Evolutionary conservation across 2,888 invertebrate species (phyloP), one percentile per base, ranked within the genome.

Genomic region (Pasiphila rectangulata): DNA sequence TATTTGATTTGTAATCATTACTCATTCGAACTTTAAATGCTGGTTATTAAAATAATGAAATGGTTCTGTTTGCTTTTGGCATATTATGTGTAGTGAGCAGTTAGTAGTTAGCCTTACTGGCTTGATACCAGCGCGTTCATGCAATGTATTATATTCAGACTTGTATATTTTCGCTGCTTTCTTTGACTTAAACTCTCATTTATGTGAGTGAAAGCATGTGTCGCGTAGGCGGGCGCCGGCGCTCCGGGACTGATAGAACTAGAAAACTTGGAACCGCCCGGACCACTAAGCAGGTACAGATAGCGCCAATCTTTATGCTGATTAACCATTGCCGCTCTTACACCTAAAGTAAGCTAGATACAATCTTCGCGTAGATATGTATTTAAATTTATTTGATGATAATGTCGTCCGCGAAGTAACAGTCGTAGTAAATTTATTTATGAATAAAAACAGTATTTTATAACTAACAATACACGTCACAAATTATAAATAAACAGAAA

Each of bases 201-300:
- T n/a, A n/a, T n/a, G n/a, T 66, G 66, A 70, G 80, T 74, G 79
- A 83, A 83, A 82, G 81, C 74, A 62, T 65, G 59, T 47, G 51
- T 23, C 19, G 70, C 61, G 73, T 74, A 61, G 72, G 73, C 64
- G 70, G 63, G 63, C 61, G 64, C 63, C 62, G 53, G 61, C 58
- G 52, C 54, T 57, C 25, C 39, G 39, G 19, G 32, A 32, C 29
- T 32, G 46, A 45, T 20, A 37, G 19, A 44, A 56, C 37, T 53
- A 47, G 43, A 37, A 40, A 38, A 21, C 38, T 21, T 4, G 25
- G 15, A 37, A 12, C 36, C 36, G 9, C 24, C 29, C 19, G 13
- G 43, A 39, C 48, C 25, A 32, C 43, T 48, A 39, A 39, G 43
- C 15, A 29, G 29, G 9, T 9, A 15, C 21, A 36, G 10, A 9